These are phyloP conservation scores for roundworm (Caenorhabditis elegans) DNA, from an alignment of 1,140 invertebrate species.

Conservation along the genomic window WBcel235 BX284604.4:7501001-7501500, in stretches of 20 bases:
- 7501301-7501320: background rate
- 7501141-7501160: conserved; percentile 58
- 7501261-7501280: background rate
- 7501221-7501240: background rate
- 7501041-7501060: background rate
- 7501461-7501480: conserved; percentile 14
- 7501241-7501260: conserved; percentile 25
- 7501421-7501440: conserved; percentile 23
- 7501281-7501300: too few relatives aligned
- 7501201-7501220: background rate
- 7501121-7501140: conserved; percentile 63
- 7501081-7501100: conserved; percentile 63
- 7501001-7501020: conserved; percentile 53
- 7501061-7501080: conserved; percentile 55
- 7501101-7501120: conserved; percentile 58
- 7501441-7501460: conserved; percentile 13
- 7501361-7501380: background rate
- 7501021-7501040: conserved; percentile 44
- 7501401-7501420: background rate
- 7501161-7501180: conserved; percentile 48
- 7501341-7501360: background rate
- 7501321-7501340: conserved; percentile 6
- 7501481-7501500: background rate
- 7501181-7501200: conserved; percentile 47
- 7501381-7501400: background rate